Evolutionary conservation across 2,113 vertebrate genomes (phyloP).

Genomic region (Sisor rabdophorus): DNA sequence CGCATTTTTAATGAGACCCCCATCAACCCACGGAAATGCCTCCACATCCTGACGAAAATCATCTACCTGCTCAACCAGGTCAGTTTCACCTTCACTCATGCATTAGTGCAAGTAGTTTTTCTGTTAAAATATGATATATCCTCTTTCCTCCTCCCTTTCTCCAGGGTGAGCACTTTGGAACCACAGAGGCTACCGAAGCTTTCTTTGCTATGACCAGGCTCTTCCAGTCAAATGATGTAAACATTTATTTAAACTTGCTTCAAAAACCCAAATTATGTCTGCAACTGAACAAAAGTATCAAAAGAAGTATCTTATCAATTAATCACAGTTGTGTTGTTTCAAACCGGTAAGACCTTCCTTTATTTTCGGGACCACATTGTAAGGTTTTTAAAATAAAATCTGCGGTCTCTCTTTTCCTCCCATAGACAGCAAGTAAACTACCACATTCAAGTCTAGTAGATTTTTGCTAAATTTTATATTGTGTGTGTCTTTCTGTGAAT

Average conservation of each 20-base stretch:
- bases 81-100: background rate
- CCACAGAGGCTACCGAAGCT: conserved; percentile 92
- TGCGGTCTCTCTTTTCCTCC: too few species aligned
- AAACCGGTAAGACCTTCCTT: too few species aligned
- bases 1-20: conserved; percentile 97
- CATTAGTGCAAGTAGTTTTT: too few species aligned
- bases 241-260: conserved; percentile 37
- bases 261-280: background rate
- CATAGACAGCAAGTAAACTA: too few species aligned
- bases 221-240: conserved; percentile 96
- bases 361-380: too few species aligned
- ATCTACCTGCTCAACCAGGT: conserved; percentile 98
- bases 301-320: too few species aligned
- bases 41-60: conserved; percentile 97
- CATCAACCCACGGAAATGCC: conserved; percentile 92
- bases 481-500: too few species aligned
- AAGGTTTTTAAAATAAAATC: too few species aligned
- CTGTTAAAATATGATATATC: too few species aligned
- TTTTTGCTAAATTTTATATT: too few species aligned
- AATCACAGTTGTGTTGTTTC: too few species aligned
- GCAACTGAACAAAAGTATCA: background rate
- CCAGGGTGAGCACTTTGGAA: conserved; percentile 95
- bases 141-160: background rate
- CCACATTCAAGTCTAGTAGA: too few species aligned
- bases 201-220: conserved; percentile 98